Evolutionary conservation across 1,140 invertebrate genomes (phyloP).

Genomic region (Tachypleus tridentatus): DNA sequence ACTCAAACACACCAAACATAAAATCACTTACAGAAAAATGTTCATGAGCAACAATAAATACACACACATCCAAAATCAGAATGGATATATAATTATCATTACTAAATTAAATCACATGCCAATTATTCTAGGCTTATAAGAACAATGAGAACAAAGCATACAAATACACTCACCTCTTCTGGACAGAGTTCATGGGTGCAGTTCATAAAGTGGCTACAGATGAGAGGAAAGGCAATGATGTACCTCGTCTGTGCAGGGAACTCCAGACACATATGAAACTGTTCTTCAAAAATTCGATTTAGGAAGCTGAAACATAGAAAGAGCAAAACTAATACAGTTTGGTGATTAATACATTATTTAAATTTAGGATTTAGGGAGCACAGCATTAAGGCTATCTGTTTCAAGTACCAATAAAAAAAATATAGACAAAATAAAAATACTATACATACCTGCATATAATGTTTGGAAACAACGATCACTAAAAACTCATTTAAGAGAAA

Average conservation of each 20-base stretch:
- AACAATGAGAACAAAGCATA: background rate
- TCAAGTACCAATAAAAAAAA: background rate
- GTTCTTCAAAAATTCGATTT: slow-evolving; percentile 91
- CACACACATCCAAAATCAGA: too few species aligned
- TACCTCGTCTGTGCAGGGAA: slow-evolving; percentile 96
- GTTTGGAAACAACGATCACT: too few species aligned
- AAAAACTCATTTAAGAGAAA: too few species aligned
- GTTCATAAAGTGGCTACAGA: slow-evolving; percentile 95
- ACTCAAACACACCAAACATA: slow-evolving; percentile 4
- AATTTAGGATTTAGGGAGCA: too few species aligned
- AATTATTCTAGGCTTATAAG: slow-evolving; percentile 6
- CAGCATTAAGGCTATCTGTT: too few species aligned
- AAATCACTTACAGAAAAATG: too few species aligned
- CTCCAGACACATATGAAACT: slow-evolving; percentile 97
- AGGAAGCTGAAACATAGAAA: slow-evolving; percentile 56
- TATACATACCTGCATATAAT: too few species aligned
- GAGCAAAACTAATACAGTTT: too few species aligned
- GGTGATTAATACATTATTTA: too few species aligned
- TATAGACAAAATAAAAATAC: background rate
- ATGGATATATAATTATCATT: too few species aligned
- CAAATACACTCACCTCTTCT: slow-evolving; percentile 56
- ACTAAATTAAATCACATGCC: too few species aligned
- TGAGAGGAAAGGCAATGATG: slow-evolving; percentile 93
- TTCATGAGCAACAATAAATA: too few species aligned
- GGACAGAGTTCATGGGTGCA: slow-evolving; percentile 97